Base-by-base conservation (phyloP, 2,888 invertebrate genomes). In the Cantharis rufa region DNA sequence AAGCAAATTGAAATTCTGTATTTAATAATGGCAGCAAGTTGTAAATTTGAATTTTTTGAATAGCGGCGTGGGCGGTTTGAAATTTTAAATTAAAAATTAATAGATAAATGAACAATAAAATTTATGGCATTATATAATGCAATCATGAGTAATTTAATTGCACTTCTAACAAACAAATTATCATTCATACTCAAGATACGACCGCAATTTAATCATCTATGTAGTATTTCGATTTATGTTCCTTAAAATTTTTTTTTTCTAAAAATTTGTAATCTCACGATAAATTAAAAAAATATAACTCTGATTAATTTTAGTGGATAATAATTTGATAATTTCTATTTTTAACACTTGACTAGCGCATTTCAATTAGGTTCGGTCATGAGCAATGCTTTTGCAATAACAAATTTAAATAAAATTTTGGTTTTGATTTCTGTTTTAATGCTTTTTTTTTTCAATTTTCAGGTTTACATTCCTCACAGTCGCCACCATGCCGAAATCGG, bases 401-500 rank as follows among this genome's bases (percentile, higher is more conserved):
- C n/a, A n/a, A 48, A 48, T 48, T 48, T n/a, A 48, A 48, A 48
- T 48, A n/a, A n/a, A 48, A 48, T 7, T 48, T 48, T n/a, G 48
- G 48, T 64, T 11, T 27, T 27, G 27, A 10, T 9, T 27, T 27
- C 0, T 21, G 64, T 66, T 5, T 24, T 21, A 13, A 66, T 21
- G 3, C 9, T 16, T 66, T 71, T 15, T n/a, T 62, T 87, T 86
- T 86, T 87, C 78, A 48, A 48, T 85, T 82, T 84, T 64, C 70
- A 76, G 76, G 70, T 76, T 16, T 15, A 63, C 16, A 16, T 62
- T 69, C 70, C 18, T 24, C 18, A 16, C 15, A 62, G 15, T 84
- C 88, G 87, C 87, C 82, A 84, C 82, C 81, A 85, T 85, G 85
- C 85, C 85, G 75, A 85, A 85, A 83, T 84, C 85, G 81, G 85